Base-by-base conservation (phyloP, 2,888 invertebrate species). In the Rutpela maculata region DNA sequence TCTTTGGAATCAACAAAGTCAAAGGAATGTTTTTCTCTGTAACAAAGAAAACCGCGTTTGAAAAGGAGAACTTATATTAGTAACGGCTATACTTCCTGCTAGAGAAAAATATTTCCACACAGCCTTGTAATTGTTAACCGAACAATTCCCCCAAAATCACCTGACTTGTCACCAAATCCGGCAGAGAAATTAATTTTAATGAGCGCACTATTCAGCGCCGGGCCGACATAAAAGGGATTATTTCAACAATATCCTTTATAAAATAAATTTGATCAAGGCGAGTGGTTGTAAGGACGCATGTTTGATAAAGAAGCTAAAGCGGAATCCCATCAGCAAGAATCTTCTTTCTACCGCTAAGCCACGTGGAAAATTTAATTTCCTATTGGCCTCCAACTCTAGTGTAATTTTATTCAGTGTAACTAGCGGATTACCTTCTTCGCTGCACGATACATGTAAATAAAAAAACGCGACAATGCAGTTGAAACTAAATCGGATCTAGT, bases 281-380 rank as follows among this genome's bases (percentile, higher is more conserved):
- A 43, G 60, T 11, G 43, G 12, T 70, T 60, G 73, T 59, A 59
- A 65, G 60, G 74, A 78, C 77, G 71, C 78, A 75, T 78, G 77
- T 75, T 76, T 80, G 76, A 78, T 76, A 80, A 80, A 76, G 63
- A 76, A 74, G 65, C 70, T 60, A 77, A 75, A 78, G 67, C 75
- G 70, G 70, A 80, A 80, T 78, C 77, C 77, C 71, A 78, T 80
- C 77, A 78, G 50, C 74, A 67, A 62, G 76, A 75, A 77, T 80
- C 75, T 74, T 78, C 80, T 78, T 77, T 78, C 75, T 76, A 77
- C 74, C 66, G 70, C 50, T 75, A 80, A 80, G 74, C 78, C 80
- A 78, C 74, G 78, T 78, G 78, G 80, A 80, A 80, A 80, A 80
- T 80, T 75, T 78, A 77, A 80, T 80, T 80, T 78, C 77, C 78